phyloP scores from a whole-genome alignment of 2,113 vertebrate species.

The Noturus placidus region DNA sequence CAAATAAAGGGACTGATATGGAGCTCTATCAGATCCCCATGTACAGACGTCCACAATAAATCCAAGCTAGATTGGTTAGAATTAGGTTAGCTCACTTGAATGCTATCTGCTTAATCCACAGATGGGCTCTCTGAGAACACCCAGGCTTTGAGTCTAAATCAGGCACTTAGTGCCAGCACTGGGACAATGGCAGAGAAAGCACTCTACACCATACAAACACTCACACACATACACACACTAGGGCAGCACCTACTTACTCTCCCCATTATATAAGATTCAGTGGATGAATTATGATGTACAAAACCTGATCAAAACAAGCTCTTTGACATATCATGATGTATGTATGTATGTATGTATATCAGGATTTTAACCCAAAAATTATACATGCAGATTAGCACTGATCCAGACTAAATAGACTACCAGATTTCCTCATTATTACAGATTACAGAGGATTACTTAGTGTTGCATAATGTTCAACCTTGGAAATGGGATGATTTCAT shows the following conservation, averaged over 20 bases:
- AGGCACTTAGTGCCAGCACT: conserved; percentile 79
- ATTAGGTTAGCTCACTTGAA: conserved; percentile 83
- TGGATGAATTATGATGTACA: conserved; percentile 67
- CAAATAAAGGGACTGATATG: conserved; percentile 77
- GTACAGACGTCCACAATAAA: conserved; percentile 80
- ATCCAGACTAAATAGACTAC: not conserved
- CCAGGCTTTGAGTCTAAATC: conserved; percentile 79
- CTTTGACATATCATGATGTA: conserved; percentile 1
- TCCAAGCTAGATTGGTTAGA: conserved; percentile 76
- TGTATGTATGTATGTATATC: not conserved
- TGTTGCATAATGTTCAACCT: conserved; percentile 38
- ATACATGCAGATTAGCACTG: conserved; percentile 38
- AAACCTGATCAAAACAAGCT: conserved; percentile 48
- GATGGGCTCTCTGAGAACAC: conserved; percentile 77
- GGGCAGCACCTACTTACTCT: conserved; percentile 60
- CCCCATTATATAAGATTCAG: conserved; percentile 57
- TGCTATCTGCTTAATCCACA: conserved; percentile 82
- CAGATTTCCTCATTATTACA: conserved; percentile 8
- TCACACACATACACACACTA: conserved; percentile 62
- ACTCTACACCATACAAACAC: conserved; percentile 65
- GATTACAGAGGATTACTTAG: not conserved
- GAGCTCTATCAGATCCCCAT: conserved; percentile 79
- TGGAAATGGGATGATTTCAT: not conserved
- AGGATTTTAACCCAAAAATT: conserved; percentile 25
- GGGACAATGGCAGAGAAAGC: conserved; percentile 73